A percentile compares a stretch with the other conserved stretches of the same genome.
These are phyloP conservation scores for Bradypodion ventrale DNA, from an alignment of 2,797 vertebrate species.

Conservation along the genomic window DNA sequence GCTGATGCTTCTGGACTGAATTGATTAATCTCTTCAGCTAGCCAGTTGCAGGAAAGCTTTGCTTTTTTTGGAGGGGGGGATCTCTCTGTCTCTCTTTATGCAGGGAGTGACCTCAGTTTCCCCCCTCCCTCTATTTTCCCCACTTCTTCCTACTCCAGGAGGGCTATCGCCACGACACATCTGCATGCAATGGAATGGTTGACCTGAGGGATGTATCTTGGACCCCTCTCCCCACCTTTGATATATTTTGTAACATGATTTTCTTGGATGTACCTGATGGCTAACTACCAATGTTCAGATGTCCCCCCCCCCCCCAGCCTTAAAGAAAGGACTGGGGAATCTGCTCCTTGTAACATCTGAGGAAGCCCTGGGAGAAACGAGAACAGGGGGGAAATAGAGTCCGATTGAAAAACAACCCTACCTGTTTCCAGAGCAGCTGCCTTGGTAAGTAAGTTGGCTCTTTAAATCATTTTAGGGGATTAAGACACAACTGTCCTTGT, in stretches of 20 bases:
- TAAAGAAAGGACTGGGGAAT: background rate
- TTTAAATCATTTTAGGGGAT: background rate
- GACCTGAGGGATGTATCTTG: background rate
- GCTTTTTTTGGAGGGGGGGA: background rate
- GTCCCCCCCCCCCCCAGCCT: background rate
- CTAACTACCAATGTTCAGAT: background rate
- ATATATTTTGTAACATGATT: too few species aligned
- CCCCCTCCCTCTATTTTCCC: background rate
- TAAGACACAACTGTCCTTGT: background rate
- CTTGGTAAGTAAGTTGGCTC: slow-evolving; percentile 28
- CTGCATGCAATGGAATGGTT: background rate
- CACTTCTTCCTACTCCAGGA: background rate
- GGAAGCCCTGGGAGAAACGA: background rate
- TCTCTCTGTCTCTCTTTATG: background rate
- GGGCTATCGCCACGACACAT: background rate
- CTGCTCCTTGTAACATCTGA: too few species aligned
- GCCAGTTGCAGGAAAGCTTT: background rate
- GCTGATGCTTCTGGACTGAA: slow-evolving; percentile 10
- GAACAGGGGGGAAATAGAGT: background rate
- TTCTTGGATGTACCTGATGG: background rate
- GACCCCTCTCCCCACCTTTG: background rate
- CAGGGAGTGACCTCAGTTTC: background rate
- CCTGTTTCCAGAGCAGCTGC: slow-evolving; percentile 33
- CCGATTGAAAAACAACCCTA: background rate
- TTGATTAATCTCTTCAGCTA: background rate